phyloP scores from a whole-genome alignment of 2,113 vertebrate genomes.

The Cryptomyrus ogoouensis region DNA sequence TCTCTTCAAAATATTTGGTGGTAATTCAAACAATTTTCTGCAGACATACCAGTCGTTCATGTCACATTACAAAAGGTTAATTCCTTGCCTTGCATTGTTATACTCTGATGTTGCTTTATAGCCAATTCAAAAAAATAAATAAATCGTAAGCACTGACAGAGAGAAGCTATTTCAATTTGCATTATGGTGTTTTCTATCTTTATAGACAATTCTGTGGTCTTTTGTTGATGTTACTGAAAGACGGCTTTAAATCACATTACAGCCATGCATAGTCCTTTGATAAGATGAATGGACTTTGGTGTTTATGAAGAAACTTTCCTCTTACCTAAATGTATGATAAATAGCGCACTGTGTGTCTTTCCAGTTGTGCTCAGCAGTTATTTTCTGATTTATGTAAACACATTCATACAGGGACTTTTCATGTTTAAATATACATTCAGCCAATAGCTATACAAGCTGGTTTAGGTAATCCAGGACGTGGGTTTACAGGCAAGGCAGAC shows the following conservation, averaged over 20 bases:
- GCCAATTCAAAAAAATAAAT: not conserved
- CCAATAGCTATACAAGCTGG: constrained; percentile 36
- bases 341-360: not conserved
- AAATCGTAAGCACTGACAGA: not conserved
- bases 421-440: constrained; percentile 49
- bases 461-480: constrained; percentile 43
- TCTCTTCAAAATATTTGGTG: not conserved
- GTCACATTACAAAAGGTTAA: not conserved
- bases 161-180: not conserved
- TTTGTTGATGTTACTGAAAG: not conserved
- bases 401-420: not conserved
- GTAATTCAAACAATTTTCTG: not conserved
- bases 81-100: not conserved
- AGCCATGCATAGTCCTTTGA: not conserved
- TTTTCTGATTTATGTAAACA: not conserved
- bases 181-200: not conserved
- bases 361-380: not conserved
- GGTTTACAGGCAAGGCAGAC: constrained; percentile 41
- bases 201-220: not conserved
- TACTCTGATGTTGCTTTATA: not conserved
- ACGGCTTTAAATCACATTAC: not conserved
- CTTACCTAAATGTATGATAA: not conserved
- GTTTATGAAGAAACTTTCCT: not conserved
- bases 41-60: not conserved
- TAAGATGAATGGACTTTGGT: not conserved